Conservation (phyloP, 2,113 vertebrate genomes). For the Muntiacus muntjak region DNA sequence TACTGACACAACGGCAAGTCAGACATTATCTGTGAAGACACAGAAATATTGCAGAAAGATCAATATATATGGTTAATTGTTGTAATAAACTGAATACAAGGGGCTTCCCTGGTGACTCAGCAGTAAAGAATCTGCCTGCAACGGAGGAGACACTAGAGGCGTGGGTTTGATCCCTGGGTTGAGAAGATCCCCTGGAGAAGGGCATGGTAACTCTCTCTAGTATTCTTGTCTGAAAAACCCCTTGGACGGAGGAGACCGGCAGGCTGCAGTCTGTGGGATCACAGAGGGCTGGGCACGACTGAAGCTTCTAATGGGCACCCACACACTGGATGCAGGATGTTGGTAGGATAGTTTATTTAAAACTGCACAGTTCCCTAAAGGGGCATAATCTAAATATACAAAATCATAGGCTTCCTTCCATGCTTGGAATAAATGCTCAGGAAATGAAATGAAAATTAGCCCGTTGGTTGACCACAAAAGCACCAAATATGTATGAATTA, state of each 20-base stretch:
- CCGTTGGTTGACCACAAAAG: not conserved
- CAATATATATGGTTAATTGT: not conserved
- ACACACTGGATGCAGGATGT: not conserved
- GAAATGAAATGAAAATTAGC: not conserved
- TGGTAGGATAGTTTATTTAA: not conserved
- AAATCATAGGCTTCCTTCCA: not conserved
- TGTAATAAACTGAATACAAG: not conserved
- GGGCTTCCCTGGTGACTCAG: no score
- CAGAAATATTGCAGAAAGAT: not conserved
- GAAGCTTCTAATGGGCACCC: no score
- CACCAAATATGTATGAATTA: not conserved
- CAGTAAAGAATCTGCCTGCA: no score
- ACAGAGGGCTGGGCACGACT: no score
- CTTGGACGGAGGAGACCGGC: no score
- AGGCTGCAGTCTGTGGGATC: no score
- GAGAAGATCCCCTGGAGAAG: no score
- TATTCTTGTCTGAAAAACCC: no score
- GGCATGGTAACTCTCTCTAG: no score
- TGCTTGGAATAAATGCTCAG: not conserved
- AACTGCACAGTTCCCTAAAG: not conserved
- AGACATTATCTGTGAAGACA: not conserved
- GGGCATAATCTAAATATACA: not conserved
- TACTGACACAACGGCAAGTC: not conserved
- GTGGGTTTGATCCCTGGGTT: no score
- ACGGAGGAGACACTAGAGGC: no score